Base-by-base conservation (phyloP, 2,797 vertebrate species). In the Nothura maculosa region DNA sequence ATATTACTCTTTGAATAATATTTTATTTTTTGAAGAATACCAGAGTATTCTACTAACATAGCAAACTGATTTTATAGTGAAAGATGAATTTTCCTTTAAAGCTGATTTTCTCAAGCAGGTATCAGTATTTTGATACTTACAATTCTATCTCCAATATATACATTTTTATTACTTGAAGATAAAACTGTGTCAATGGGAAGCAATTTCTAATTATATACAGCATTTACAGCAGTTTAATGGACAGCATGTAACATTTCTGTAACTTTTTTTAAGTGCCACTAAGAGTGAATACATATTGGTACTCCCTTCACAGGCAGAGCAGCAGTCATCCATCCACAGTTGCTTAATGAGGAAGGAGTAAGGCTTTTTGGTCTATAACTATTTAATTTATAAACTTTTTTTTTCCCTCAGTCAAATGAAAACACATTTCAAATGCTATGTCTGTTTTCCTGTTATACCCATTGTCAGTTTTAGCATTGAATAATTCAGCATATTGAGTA, bases 401-500 rank as follows among this genome's bases (percentile, higher is more conserved):
- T 67, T 72, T 54, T 67, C 66, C 52, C 54, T 60, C 27, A 78
- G 82, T 92, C 61, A 85, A 90, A 95, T 45, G 42, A 94, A 96
- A 95, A 81, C 60, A 87, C 52, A 85, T 93, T 96, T 89, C 78
- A 75, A 91, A 90, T 91, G 84, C 84, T 48, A 68, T 81, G 58
- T 91, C 70, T 81, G 89, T 96, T 97, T 89, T 92, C 78, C 82
- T 95, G 28, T 90, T 76, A 85, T 89, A 93, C 94, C 96, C 90
- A 90, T 34, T 84, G 68, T 75, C 68, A 87, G 70, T 11, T 62
- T 85, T 90, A 90, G 27, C 58, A 90, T 50, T 96, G 92, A 97
- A 97, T 96, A 97, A 97, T 97, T 97, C 87, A 96, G 80, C 82
- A 87, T 85, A 85, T 66, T 66, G 76, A 89, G 36, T 87, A 87